A percentile compares a stretch with the other conserved stretches of the same genome.
These are phyloP conservation scores for Diachasma alloeum DNA, from an alignment of 1,140 invertebrate genomes.

Conservation along the genomic window DNA sequence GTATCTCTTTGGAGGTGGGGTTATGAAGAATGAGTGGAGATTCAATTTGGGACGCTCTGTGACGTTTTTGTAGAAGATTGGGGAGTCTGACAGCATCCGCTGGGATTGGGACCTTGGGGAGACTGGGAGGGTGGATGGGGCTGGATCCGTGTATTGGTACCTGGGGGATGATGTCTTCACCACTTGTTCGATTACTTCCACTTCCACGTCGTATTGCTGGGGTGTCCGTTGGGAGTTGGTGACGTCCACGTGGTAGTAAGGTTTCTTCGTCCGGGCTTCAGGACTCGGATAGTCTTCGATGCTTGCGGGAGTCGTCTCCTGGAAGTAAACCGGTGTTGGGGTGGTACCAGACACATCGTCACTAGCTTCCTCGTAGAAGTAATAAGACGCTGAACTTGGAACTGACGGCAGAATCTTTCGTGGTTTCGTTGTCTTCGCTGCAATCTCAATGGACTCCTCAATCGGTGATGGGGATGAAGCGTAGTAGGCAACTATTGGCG, in stretches of 20 bases:
- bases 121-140: constrained; percentile 10
- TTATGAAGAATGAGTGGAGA: constrained; percentile 57
- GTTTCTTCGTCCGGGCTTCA: constrained; percentile 40
- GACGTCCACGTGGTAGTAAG: constrained; percentile 42
- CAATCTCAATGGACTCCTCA: constrained; percentile 53
- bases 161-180: constrained; percentile 46
- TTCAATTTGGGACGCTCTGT: constrained; percentile 46
- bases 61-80: constrained; percentile 55
- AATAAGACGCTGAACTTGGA: constrained; percentile 55
- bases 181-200: constrained; percentile 48
- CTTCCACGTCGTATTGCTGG: constrained; percentile 46
- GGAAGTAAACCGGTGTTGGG: constrained; percentile 45
- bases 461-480: constrained; percentile 66
- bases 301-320: constrained; percentile 46
- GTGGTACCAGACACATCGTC: constrained; percentile 53
- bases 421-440: constrained; percentile 40
- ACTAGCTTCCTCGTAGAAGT: constrained; percentile 60
- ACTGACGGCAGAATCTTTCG: constrained; percentile 32
- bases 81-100: constrained; percentile 47
- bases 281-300: constrained; percentile 26
- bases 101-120: constrained; percentile 40
- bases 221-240: constrained; percentile 42
- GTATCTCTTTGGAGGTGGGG: constrained; percentile 44
- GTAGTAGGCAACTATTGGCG: constrained; percentile 70
- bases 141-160: constrained; percentile 43